These are phyloP conservation scores for Microctonus hyperodae DNA, from an alignment of 2,888 invertebrate genomes.

Conservation along the genomic window DNA sequence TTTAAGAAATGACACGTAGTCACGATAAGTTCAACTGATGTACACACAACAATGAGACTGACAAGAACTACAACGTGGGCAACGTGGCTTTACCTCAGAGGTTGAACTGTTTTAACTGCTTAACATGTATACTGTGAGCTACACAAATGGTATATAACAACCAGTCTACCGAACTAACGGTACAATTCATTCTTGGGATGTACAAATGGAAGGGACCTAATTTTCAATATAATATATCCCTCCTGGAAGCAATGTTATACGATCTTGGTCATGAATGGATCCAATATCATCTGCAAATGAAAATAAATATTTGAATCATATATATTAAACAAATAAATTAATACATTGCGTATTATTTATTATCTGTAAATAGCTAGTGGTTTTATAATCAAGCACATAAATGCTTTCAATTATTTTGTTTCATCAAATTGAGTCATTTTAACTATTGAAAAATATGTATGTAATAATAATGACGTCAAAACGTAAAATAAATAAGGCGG, in stretches of 20 bases:
- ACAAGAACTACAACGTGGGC: too few species aligned
- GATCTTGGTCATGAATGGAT: neutral
- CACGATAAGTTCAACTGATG: neutral
- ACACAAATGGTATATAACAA: constrained; percentile 24
- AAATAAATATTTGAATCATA: neutral
- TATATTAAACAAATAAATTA: too few species aligned
- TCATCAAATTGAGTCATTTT: too few species aligned
- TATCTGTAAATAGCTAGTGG: too few species aligned
- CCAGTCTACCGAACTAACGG: too few species aligned
- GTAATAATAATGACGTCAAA: too few species aligned
- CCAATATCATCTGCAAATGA: neutral
- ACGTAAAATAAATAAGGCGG: too few species aligned
- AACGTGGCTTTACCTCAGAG: constrained; percentile 41
- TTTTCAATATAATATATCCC: neutral
- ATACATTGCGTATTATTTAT: too few species aligned
- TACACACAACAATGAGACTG: constrained; percentile 21
- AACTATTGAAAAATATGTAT: too few species aligned
- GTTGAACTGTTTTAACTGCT: constrained; percentile 50
- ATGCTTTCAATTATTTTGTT: too few species aligned
- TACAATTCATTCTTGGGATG: constrained; percentile 42
- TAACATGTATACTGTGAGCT: constrained; percentile 37
- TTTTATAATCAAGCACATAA: too few species aligned
- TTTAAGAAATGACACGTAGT: constrained; percentile 36
- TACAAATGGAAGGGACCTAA: constrained; percentile 34
- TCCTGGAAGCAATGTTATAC: neutral